Evolutionary conservation across 2,888 invertebrate genomes (phyloP), one percentile per base, ranked within the genome.

Genomic region (Schizaphis graminum): DNA sequence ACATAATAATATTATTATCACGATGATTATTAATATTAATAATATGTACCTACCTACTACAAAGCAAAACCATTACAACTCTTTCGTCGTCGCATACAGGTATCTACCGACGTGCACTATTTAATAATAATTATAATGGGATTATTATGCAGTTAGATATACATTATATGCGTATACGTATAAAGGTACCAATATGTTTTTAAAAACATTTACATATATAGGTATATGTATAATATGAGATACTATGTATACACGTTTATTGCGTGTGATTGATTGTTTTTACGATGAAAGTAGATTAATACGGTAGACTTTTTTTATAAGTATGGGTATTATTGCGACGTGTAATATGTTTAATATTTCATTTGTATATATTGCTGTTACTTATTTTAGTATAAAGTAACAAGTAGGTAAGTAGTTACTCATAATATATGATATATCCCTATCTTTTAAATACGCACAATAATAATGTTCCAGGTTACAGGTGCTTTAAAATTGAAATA

Each of bases 121-220:
- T 77, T 77, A 77, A 77, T 57, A 41, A 57, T 57, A 56, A 89
- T 89, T 89, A 89, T 89, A 89, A 57, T 61, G 44, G 56, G 57
- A 89, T 89, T 57, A 89, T 89, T 89, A 89, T 89, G 89, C 89
- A 41, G 89, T 41, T 56, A 57, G 28, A 41, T 21, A 35, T 8
- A 35, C 67, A 77, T 77, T 35, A 35, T 77, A 77, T 67, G n/a
- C 21, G 77, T 77, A 21, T 77, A 77, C 5, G 77, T 77, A 77
- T 35, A 35, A 0, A 35, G 35, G 77, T 77, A 77, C 77, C 35
- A 21, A 77, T 77, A 35, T 77, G 35, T 77, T 77, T 35, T 77
- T 8, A 35, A 77, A 77, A 35, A 77, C 77, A 77, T 77, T 77
- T 21, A 77, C 35, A 77, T 35, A 77, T 21, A 35, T 35, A n/a